Base-by-base conservation (phyloP, 2,113 vertebrate species). In the Marmota flaviventris region DNA sequence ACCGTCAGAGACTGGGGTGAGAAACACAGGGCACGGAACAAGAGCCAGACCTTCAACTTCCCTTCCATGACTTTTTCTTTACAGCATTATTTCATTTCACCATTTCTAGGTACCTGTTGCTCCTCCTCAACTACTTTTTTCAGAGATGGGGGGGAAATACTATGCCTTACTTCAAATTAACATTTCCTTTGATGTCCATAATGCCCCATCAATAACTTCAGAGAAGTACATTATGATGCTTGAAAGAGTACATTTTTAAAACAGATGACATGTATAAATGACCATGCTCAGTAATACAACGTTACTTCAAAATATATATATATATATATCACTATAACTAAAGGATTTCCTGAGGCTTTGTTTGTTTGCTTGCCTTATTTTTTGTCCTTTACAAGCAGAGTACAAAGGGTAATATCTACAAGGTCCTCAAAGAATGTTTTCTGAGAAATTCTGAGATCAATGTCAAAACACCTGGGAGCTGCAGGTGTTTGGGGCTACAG, bases 401-500 rank as follows among this genome's bases (percentile, higher is more conserved):
- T 32, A 61, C 53, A 75, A 72, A 83, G 11, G 18, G 61, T 27
- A 20, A 32, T 42, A 53, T 91, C 89, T 20, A 42, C 29, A 24
- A 32, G 32, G 63, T 69, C 94, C 63, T 84, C 61, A 65, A 37
- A 67, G 61, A 42, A 90, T 42, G 45, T n/a, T 67, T 93, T 86
- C 85, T 96, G 79, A 69, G 25, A 42, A 39, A 87, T 63, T 96
- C 79, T 69, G 69, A 81, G 29, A 29, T 89, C 24, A 34, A 65
- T 3, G 34, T 51, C 12, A 78, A 67, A 92, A 85, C 7, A 83
- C 79, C 37, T 92, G n/a, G 81, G 37, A 87, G 37, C 39, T 95
- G 17, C 20, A 77, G 77, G 18, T 65, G 32, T 53, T 67, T 16
- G 42, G 37, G 8, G 39, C n/a, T 42, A 24, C 7, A 67, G 3